These are phyloP conservation scores for Andrena minutula DNA, from an alignment of 2,888 invertebrate genomes.

Conservation along the genomic window DNA sequence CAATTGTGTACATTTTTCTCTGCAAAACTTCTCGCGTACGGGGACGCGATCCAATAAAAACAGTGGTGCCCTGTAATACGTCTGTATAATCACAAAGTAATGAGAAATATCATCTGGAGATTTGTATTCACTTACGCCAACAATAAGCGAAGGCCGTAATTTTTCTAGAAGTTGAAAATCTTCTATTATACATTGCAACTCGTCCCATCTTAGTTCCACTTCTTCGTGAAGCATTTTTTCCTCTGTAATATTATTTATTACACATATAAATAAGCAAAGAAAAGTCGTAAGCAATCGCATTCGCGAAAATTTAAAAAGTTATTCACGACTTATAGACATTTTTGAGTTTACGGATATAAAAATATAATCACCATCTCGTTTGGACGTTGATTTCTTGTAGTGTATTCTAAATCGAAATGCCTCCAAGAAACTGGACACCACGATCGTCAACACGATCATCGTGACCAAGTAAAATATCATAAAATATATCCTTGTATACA, in stretches of 20 bases:
- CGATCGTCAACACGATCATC: constrained; percentile 96
- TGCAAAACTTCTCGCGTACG: constrained; percentile 92
- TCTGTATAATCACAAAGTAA: not conserved
- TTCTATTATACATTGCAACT: constrained; percentile 87
- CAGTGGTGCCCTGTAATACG: constrained; percentile 86
- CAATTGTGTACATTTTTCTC: constrained; percentile 91
- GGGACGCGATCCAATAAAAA: constrained; percentile 91
- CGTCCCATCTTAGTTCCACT: constrained; percentile 90
- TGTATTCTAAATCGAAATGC: constrained; percentile 95
- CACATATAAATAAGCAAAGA: not conserved
- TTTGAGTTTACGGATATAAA: constrained; percentile 77
- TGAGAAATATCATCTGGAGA: not conserved
- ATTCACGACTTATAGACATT: not conserved
- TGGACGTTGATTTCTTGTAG: constrained; percentile 92
- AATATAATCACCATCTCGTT: constrained; percentile 88
- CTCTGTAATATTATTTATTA: constrained; percentile 85
- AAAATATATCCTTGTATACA: constrained; percentile 93
- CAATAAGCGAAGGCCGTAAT: constrained; percentile 85
- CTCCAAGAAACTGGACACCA: constrained; percentile 95
- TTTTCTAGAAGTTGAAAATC: constrained; percentile 86
- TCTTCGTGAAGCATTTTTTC: constrained; percentile 92
- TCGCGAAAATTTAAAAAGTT: not conserved
- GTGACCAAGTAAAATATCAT: constrained; percentile 95
- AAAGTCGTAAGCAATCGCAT: not conserved
- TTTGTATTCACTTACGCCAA: constrained; percentile 84